Percentiles rank a stretch among this genome's conserved stretches.
Conservation (phyloP, 1,140 invertebrate species). For the Panonychus citri region DNA sequence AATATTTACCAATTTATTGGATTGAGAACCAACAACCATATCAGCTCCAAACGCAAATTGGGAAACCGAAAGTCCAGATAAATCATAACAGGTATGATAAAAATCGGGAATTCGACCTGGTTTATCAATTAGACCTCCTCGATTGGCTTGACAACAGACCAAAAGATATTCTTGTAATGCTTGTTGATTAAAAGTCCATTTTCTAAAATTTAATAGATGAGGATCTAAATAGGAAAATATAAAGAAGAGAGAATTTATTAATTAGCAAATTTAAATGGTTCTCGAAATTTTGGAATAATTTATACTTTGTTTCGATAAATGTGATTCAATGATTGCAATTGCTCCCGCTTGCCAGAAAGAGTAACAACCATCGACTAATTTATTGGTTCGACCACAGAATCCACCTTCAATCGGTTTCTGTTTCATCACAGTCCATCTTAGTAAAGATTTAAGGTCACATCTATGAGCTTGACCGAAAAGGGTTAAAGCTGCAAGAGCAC, state of each 20-base stretch:
- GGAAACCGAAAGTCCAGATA: conserved; percentile 80
- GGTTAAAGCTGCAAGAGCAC: conserved; percentile 65
- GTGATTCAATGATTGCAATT: conserved; percentile 47
- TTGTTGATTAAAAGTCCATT: conserved; percentile 50
- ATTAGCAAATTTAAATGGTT: neutral
- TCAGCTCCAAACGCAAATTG: conserved; percentile 41
- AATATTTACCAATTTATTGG: conserved; percentile 35
- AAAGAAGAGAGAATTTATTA: neutral
- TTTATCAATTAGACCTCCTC: conserved; percentile 85
- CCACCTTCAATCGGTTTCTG: conserved; percentile 28
- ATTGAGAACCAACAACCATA: conserved; percentile 31
- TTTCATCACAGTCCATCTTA: conserved; percentile 27
- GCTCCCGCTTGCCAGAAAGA: conserved; percentile 92
- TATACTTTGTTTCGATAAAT: conserved; percentile 28
- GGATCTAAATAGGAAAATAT: conserved; percentile 4
- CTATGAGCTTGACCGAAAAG: conserved; percentile 52
- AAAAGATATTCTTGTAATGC: conserved; percentile 87
- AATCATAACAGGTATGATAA: conserved; percentile 87
- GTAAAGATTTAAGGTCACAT: conserved; percentile 48
- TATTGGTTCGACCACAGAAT: conserved; percentile 58
- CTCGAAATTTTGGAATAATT: too few species aligned
- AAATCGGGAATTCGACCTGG: conserved; percentile 68
- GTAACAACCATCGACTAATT: conserved; percentile 94
- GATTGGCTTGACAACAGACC: conserved; percentile 64
- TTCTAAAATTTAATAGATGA: conserved; percentile 15